Percentiles rank a stretch among this genome's conserved stretches.
phyloP scores from a whole-genome alignment of 2,888 invertebrate genomes.

The Ariolimax columbianus region DNA sequence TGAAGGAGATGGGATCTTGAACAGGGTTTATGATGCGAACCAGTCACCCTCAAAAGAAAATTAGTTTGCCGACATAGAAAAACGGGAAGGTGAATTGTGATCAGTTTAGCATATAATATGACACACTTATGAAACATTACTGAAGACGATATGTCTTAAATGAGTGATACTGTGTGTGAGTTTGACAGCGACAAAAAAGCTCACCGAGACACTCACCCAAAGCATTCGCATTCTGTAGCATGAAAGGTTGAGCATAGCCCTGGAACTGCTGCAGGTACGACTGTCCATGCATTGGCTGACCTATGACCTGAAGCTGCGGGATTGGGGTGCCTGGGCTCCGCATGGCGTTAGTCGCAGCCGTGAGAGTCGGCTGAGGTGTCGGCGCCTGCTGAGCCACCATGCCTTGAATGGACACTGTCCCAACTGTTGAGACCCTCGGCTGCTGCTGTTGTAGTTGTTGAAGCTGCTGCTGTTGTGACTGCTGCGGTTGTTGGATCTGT shows the following conservation, averaged over 20 bases:
- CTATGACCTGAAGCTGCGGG: conserved; percentile 72
- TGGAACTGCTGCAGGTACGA: conserved; percentile 69
- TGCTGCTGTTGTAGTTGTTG: conserved; percentile 58
- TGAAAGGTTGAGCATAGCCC: conserved; percentile 64
- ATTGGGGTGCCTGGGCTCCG: conserved; percentile 58
- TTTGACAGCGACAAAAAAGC: no score
- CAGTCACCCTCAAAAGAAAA: no score
- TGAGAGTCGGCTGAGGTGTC: conserved; percentile 55
- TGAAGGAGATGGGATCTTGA: no score
- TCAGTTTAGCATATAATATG: no score
- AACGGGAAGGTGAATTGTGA: no score
- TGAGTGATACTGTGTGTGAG: no score
- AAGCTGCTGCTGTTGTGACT: conserved; percentile 56
- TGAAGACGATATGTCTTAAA: no score
- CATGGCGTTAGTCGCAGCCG: conserved; percentile 62
- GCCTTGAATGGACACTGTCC: conserved; percentile 36
- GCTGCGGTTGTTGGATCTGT: conserved; percentile 57
- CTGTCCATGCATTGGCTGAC: conserved; percentile 69
- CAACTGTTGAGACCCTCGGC: conserved; percentile 41
- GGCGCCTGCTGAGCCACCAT: conserved; percentile 51
- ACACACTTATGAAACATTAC: no score
- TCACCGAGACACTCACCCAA: conserved; percentile 64
- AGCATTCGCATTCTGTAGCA: conserved; percentile 72
- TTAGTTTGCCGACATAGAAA: no score
- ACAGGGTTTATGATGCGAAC: no score